Conservation (phyloP, 2,113 vertebrate species). For the Semnopithecus entellus region DNA sequence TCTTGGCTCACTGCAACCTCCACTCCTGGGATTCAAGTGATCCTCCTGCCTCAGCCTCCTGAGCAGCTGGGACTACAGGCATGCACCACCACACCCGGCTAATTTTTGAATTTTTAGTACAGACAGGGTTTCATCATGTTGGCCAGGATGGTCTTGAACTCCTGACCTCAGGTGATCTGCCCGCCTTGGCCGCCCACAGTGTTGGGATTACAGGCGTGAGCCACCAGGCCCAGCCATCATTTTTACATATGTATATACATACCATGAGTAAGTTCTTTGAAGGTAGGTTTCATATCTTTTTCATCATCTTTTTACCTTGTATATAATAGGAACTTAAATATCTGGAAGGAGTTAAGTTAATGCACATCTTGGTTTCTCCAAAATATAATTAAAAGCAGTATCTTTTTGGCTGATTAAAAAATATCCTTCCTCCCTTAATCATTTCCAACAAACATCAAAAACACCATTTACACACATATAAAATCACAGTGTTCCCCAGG, state of each 20-base stretch:
- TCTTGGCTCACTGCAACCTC: too few species aligned
- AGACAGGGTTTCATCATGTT: too few species aligned
- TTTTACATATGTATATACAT: background rate
- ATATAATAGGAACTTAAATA: background rate
- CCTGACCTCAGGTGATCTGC: too few species aligned
- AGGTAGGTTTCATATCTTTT: background rate
- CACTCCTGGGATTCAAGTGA: too few species aligned
- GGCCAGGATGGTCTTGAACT: too few species aligned
- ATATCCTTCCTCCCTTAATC: background rate
- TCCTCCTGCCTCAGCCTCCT: too few species aligned
- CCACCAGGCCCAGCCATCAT: background rate
- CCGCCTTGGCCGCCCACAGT: too few species aligned
- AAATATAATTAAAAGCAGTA: constrained; percentile 13
- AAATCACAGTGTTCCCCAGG: constrained; percentile 1
- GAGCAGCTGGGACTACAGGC: too few species aligned
- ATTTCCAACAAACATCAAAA: background rate
- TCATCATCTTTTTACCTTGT: background rate
- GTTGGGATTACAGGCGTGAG: too few species aligned
- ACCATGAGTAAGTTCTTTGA: background rate
- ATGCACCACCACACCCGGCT: too few species aligned
- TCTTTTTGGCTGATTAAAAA: constrained; percentile 40
- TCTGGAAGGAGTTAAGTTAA: background rate
- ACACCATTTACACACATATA: background rate
- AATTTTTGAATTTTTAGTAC: too few species aligned
- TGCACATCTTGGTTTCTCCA: background rate